Base-by-base conservation (phyloP, 2,797 vertebrate genomes). In the Ateles fusciceps region DNA sequence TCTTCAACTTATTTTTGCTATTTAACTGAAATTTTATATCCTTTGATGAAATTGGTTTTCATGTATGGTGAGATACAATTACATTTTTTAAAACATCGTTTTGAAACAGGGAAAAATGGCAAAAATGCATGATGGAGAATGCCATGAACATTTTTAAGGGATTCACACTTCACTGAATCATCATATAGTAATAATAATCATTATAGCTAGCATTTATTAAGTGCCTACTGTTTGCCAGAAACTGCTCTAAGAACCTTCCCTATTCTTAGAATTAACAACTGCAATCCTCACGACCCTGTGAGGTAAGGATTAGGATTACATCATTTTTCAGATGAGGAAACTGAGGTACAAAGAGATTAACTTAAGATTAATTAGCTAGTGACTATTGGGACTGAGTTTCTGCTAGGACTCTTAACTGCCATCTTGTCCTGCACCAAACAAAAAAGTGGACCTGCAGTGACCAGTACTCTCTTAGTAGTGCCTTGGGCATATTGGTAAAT, bases 301-400 rank as follows among this genome's bases (percentile, higher is more conserved):
- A 89, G 15, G 22, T 52, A 74, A 59, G 4, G 11, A 85, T 21
- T 84, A 12, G 76, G 61, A 85, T 75, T 68, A 22, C 36, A 13
- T 10, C 22, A 85, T 55, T 94, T 90, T 95, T 90, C 44, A 91
- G n/a, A 71, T 76, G 55, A 93, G 48, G 22, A 93, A 76, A 68
- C 39, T 50, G 74, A 57, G 17, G 30, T 71, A 76, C 68, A 46
- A 33, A 72, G 74, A 89, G 30, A 28, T 86, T 71, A 76, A 86
- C 10, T 57, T 24, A 91, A 75, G 22, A 61, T 85, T 22, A 55
- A 36, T 72, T 33, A 80, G 71, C 33, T 44, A 68, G 42, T 78
- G 85, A 85, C 24, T 85, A 26, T 59, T 89, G 52, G 36, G 12
- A 1, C 61, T 84, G 42, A 61, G 46, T 33, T 76, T 78, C n/a